A percentile compares a stretch with the other conserved stretches of the same genome.
Conservation (phyloP, 53 echinoderm and acorn worm species). For the Antedon mediterranea region DNA sequence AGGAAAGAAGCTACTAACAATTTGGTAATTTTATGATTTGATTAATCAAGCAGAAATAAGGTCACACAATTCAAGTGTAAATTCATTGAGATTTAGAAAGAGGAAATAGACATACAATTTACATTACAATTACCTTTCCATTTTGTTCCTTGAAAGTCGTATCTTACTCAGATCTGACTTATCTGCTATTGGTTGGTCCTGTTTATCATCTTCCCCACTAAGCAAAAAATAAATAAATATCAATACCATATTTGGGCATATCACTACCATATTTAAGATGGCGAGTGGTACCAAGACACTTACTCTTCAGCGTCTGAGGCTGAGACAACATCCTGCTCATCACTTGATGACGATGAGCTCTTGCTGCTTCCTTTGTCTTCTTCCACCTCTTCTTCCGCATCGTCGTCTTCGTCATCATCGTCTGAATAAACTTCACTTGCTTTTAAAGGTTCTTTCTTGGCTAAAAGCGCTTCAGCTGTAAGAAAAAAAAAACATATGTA, state of each 20-base stretch:
- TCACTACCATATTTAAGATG: too few species aligned
- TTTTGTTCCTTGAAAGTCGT: slow-evolving; percentile 68
- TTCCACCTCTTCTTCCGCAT: slow-evolving; percentile 35
- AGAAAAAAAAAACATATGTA: not conserved
- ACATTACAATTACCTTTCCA: slow-evolving; percentile 53
- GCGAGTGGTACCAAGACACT: too few species aligned
- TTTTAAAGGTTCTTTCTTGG: slow-evolving; percentile 60
- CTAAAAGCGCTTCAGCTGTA: slow-evolving; percentile 48
- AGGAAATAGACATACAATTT: too few species aligned
- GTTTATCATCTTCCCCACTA: slow-evolving; percentile 62
- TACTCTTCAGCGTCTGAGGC: slow-evolving; percentile 52
- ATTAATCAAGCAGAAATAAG: too few species aligned
- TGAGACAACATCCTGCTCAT: slow-evolving; percentile 30
- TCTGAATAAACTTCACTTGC: slow-evolving; percentile 94
- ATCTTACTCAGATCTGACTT: slow-evolving; percentile 73
- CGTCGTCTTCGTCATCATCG: slow-evolving; percentile 74
- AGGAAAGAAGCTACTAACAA: too few species aligned
- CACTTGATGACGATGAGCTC: not conserved
- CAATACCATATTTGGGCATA: too few species aligned
- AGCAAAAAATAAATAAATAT: not conserved
- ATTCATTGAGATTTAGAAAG: too few species aligned
- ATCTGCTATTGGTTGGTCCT: slow-evolving; percentile 39
- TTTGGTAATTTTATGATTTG: too few species aligned
- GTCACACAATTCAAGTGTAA: not conserved
- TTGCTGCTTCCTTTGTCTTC: slow-evolving; percentile 36